phyloP scores from a whole-genome alignment of 2,797 vertebrate species.

The Phoebastria nigripes region DNA sequence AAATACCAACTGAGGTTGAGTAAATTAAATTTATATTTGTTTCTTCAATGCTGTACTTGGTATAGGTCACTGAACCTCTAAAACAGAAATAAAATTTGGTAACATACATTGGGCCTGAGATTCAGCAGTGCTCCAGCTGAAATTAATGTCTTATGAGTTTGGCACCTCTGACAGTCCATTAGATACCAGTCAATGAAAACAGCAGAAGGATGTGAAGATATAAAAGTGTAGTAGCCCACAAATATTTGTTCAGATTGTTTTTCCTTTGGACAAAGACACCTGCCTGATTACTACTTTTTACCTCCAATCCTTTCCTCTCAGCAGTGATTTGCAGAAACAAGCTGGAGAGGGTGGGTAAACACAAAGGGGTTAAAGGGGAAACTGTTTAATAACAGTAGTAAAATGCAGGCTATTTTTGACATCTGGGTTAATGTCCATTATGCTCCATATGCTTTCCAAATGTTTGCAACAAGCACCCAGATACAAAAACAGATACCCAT shows the following conservation, averaged over 20 bases:
- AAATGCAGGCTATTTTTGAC: constrained; percentile 82
- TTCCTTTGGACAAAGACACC: constrained; percentile 78
- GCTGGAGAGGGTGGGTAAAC: constrained; percentile 77
- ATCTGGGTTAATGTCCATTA: constrained; percentile 80
- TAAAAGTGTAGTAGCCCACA: constrained; percentile 60
- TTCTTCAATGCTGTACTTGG: constrained; percentile 2
- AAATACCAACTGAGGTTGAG: constrained; percentile 39
- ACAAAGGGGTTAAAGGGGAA: constrained; percentile 79
- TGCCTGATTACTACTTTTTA: constrained; percentile 72
- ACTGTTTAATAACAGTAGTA: constrained; percentile 83
- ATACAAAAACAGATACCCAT: constrained; percentile 78
- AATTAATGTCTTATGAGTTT: not conserved
- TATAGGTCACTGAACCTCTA: constrained; percentile 27
- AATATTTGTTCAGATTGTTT: constrained; percentile 72
- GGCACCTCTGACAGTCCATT: constrained; percentile 1
- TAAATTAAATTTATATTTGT: constrained; percentile 54
- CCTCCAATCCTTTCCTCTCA: constrained; percentile 63
- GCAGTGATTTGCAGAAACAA: constrained; percentile 76
- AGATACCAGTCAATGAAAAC: constrained; percentile 41
- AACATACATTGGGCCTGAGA: not conserved
- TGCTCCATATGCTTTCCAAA: constrained; percentile 82
- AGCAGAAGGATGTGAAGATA: constrained; percentile 53
- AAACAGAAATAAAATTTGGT: constrained; percentile 17
- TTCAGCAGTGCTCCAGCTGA: not conserved
- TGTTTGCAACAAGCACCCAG: constrained; percentile 76